These are phyloP conservation scores for Crotalus tigris DNA, from an alignment of 2,113 vertebrate species.

Conservation along the genomic window DNA sequence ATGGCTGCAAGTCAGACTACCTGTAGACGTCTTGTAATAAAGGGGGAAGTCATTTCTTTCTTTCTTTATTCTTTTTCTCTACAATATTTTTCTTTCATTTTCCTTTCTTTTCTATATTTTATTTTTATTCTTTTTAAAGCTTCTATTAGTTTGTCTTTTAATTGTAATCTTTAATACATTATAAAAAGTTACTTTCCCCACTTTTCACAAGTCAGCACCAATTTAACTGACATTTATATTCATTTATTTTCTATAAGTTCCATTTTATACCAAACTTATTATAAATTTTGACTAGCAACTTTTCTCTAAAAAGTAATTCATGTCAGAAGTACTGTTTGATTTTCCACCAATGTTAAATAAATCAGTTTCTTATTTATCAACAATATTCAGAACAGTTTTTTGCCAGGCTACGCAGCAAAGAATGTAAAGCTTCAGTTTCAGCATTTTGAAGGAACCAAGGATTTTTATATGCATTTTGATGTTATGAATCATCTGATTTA, in stretches of 20 bases:
- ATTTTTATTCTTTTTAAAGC: too few relatives aligned
- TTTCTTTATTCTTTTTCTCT: too few relatives aligned
- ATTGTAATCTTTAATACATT: too few relatives aligned
- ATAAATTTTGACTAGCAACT: neutral
- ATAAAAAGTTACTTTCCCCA: too few relatives aligned
- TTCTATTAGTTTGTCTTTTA: too few relatives aligned
- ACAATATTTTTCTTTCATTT: too few relatives aligned
- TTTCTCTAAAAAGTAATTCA: neutral
- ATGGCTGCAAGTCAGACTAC: too few relatives aligned
- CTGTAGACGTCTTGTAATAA: too few relatives aligned
- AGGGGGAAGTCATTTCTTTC: too few relatives aligned
- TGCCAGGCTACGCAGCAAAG: neutral
- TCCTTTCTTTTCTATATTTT: too few relatives aligned
- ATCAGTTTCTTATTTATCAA: neutral
- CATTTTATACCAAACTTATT: neutral
- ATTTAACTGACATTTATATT: neutral
- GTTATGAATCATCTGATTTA: neutral
- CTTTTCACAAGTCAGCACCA: slow-evolving; percentile 13
- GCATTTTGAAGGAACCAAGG: neutral
- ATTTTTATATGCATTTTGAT: neutral
- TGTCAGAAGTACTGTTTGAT: neutral
- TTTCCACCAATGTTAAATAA: neutral
- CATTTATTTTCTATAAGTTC: neutral
- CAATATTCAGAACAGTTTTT: neutral
- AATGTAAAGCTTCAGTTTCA: neutral